Evolutionary conservation across 2,797 vertebrate genomes (phyloP).

Genomic region (Liparis tanakae): DNA sequence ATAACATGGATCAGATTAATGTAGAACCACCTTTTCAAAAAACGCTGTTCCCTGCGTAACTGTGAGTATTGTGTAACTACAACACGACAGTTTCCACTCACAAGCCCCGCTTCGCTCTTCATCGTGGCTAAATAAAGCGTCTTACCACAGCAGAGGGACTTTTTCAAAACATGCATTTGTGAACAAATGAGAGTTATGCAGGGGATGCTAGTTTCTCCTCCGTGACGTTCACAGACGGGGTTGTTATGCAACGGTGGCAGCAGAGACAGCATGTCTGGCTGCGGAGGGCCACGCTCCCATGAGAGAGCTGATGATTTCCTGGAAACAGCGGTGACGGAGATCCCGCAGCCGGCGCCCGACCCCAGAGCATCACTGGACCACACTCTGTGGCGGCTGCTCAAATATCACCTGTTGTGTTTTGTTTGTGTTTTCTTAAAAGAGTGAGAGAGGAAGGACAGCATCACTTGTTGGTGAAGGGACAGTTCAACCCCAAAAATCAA

Average conservation of each 20-base stretch:
- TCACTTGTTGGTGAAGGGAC: neutral
- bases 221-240: slow-evolving; percentile 12
- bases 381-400: neutral
- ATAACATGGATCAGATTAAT: slow-evolving; percentile 3
- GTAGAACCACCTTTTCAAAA: neutral
- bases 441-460: neutral
- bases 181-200: slow-evolving; percentile 3
- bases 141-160: neutral
- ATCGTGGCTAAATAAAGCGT: neutral
- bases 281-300: slow-evolving; percentile 15
- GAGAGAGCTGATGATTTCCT: slow-evolving; percentile 6
- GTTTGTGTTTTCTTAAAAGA: neutral
- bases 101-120: neutral
- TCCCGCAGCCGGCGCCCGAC: neutral
- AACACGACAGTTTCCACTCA: neutral
- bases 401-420: neutral
- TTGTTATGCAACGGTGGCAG: slow-evolving; percentile 20
- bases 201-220: neutral
- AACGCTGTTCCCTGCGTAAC: neutral
- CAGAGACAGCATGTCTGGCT: slow-evolving; percentile 15
- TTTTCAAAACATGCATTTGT: neutral
- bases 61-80: neutral
- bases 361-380: neutral
- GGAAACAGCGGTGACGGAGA: slow-evolving; percentile 14
- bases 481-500: neutral